phyloP scores from a whole-genome alignment of 1,140 invertebrate genomes.

The Drosophila obscura region DNA sequence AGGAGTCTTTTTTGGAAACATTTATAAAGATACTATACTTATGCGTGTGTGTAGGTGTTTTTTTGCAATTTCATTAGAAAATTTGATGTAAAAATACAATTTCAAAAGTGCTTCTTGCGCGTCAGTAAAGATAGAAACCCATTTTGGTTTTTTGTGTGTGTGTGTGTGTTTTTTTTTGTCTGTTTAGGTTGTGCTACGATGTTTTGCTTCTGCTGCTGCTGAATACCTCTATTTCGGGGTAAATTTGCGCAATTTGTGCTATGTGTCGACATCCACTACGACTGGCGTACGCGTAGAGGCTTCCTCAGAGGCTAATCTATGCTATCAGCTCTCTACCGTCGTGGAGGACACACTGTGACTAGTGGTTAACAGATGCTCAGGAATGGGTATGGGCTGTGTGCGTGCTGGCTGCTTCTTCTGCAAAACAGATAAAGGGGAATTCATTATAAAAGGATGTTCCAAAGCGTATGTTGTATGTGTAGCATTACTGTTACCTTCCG shows the following conservation, averaged over 20 bases:
- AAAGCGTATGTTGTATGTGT: neutral
- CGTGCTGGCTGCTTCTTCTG: conserved; percentile 91
- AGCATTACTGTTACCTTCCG: conserved; percentile 88
- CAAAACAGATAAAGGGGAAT: conserved; percentile 60
- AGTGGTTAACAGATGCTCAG: conserved; percentile 89
- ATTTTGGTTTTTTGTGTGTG: conserved; percentile 16
- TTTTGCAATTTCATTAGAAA: conserved; percentile 60
- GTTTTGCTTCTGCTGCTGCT: conserved; percentile 26
- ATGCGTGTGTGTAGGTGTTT: conserved; percentile 24
- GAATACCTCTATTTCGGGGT: conserved; percentile 17
- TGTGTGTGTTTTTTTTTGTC: conserved; percentile 22
- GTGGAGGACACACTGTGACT: conserved; percentile 84
- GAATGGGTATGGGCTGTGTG: conserved; percentile 89
- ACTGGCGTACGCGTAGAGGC: conserved; percentile 54
- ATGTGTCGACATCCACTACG: conserved; percentile 52
- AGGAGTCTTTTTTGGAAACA: conserved; percentile 65
- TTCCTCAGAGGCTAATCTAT: conserved; percentile 53
- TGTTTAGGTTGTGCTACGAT: conserved; percentile 54
- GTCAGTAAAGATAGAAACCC: conserved; percentile 45
- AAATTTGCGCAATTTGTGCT: conserved; percentile 57
- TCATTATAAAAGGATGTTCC: neutral
- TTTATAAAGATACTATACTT: conserved; percentile 59
- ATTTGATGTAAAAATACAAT: conserved; percentile 65
- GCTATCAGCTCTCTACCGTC: conserved; percentile 85
- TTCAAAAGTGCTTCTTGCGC: conserved; percentile 54